A percentile compares a stretch with the other conserved stretches of the same genome.
Conservation (phyloP, 2,113 vertebrate species). For the Toxostoma redivivum region DNA sequence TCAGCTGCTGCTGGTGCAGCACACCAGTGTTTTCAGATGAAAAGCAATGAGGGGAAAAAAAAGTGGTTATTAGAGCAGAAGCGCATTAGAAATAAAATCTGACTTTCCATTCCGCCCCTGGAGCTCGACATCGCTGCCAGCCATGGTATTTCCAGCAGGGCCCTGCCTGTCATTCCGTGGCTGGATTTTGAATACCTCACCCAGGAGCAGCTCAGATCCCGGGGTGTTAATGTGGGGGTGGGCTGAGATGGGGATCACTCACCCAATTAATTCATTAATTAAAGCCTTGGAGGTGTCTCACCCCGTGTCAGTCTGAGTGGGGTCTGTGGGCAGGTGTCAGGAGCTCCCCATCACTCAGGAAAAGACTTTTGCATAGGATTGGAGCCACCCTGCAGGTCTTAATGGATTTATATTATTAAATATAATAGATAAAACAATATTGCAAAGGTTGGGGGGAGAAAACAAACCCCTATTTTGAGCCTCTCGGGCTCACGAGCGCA, state of each 20-base stretch:
- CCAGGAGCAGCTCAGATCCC: not conserved
- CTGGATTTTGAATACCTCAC: not conserved
- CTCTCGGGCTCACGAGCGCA: rapidly evolving
- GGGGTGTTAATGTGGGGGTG: not conserved
- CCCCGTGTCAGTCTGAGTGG: rapidly evolving
- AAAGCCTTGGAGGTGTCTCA: not conserved
- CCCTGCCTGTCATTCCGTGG: not conserved
- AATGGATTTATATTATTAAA: not conserved
- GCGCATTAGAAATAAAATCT: not conserved
- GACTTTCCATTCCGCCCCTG: not conserved
- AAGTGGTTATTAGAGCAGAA: constrained; percentile 47
- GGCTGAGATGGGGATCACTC: not conserved
- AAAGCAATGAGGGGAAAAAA: not conserved
- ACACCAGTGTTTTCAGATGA: not conserved
- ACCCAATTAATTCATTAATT: not conserved
- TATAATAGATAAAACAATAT: not conserved
- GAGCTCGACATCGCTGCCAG: not conserved
- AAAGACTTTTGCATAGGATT: not conserved
- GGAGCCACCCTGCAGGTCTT: not conserved
- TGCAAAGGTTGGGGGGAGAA: not conserved
- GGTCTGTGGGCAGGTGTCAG: not conserved
- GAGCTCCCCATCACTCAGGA: not conserved
- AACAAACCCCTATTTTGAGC: rapidly evolving
- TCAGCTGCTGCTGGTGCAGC: constrained; percentile 27
- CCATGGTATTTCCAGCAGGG: not conserved